Evolutionary conservation across 2,888 invertebrate genomes (phyloP).

Genomic region (Athalia cordata): DNA sequence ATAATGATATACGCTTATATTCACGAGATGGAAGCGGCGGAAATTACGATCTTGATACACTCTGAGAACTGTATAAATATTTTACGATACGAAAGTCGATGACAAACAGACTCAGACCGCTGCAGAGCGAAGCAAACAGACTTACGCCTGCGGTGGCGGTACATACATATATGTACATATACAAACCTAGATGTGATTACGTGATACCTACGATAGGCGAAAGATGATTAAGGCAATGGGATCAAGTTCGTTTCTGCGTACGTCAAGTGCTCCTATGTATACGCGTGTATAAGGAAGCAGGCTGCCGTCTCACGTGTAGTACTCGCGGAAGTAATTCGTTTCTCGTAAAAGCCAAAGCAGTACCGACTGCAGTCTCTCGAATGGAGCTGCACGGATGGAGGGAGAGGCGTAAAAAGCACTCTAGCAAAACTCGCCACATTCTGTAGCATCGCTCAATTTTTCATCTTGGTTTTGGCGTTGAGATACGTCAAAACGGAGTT

Average conservation of each 20-base stretch:
- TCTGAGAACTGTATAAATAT: slow-evolving; percentile 23
- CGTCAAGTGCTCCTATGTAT: background rate
- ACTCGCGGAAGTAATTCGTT: slow-evolving; percentile 32
- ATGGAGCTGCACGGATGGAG: too few species aligned
- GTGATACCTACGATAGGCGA: slow-evolving; percentile 5
- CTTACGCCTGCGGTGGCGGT: too few species aligned
- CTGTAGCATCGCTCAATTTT: too few species aligned
- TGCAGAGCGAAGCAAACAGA: too few species aligned
- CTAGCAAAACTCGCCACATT: too few species aligned
- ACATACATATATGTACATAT: too few species aligned
- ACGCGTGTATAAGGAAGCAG: background rate
- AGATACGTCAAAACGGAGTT: too few species aligned
- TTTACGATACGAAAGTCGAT: slow-evolving; percentile 16
- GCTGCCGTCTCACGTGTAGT: background rate
- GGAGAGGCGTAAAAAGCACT: too few species aligned
- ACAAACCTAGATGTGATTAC: too few species aligned
- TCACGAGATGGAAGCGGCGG: background rate
- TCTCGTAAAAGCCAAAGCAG: background rate
- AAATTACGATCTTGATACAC: slow-evolving; percentile 29
- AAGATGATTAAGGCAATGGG: background rate
- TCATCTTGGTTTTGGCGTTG: too few species aligned
- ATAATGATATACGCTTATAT: too few species aligned
- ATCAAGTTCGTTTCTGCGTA: background rate
- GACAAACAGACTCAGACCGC: too few species aligned
- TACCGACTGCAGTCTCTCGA: background rate